Evolutionary conservation across 2,113 vertebrate species (phyloP).

Genomic region (Octodon degus): DNA sequence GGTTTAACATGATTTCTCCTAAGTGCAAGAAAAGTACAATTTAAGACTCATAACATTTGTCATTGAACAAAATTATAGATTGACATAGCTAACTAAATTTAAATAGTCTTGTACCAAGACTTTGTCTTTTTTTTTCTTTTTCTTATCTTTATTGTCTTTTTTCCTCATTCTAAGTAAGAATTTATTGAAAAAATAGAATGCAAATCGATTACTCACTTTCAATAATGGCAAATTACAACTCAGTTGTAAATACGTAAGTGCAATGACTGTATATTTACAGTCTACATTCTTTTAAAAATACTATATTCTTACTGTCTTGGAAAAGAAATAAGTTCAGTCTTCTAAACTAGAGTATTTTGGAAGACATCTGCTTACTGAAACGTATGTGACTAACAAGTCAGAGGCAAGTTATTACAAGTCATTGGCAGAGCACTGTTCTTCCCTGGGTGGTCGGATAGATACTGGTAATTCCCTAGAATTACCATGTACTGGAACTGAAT

Average conservation of each 20-base stretch:
- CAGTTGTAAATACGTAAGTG: neutral
- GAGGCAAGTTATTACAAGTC: conserved; percentile 75
- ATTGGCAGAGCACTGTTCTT: conserved; percentile 44
- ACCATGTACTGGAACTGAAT: conserved; percentile 80
- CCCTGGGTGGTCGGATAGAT: conserved; percentile 67
- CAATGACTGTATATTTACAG: neutral
- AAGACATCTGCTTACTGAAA: conserved; percentile 68
- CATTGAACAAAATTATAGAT: conserved; percentile 36
- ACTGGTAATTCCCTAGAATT: conserved; percentile 82
- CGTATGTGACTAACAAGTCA: conserved; percentile 71
- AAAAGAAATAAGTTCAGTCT: conserved; percentile 45
- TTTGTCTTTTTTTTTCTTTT: neutral
- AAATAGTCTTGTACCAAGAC: conserved; percentile 16
- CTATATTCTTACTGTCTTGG: neutral
- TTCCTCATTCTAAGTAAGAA: neutral
- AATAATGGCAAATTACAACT: neutral
- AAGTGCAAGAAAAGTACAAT: conserved; percentile 56
- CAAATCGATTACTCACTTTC: neutral
- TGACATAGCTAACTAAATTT: conserved; percentile 28
- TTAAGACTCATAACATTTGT: neutral
- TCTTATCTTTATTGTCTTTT: neutral
- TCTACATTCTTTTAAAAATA: neutral
- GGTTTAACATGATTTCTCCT: conserved; percentile 43
- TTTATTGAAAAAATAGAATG: neutral
- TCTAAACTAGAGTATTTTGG: neutral